A percentile compares a stretch with the other conserved stretches of the same genome.
These are phyloP conservation scores for Copidosoma aretas DNA, from an alignment of 2,888 invertebrate genomes.

Conservation along the genomic window DNA sequence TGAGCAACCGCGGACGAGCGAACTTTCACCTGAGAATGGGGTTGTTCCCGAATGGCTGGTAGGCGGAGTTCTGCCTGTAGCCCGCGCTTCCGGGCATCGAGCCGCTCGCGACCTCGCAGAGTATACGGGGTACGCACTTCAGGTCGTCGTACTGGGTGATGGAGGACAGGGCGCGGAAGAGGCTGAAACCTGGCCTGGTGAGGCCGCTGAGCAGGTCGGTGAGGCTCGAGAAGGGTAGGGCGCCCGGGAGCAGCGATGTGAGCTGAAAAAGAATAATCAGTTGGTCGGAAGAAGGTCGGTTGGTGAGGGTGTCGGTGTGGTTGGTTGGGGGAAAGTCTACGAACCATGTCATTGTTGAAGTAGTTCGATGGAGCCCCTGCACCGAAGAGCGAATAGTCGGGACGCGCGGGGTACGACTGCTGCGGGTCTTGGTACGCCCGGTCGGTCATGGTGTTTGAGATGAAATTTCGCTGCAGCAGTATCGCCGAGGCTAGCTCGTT, in stretches of 20 bases:
- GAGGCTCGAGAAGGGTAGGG: constrained; percentile 20
- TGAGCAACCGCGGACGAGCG: neutral
- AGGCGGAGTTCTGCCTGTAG: constrained; percentile 48
- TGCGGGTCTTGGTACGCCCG: constrained; percentile 23
- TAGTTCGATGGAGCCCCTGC: constrained; percentile 18
- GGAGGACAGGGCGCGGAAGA: constrained; percentile 66
- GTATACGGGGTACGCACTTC: constrained; percentile 79
- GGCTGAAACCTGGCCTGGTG: constrained; percentile 44
- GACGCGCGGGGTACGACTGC: constrained; percentile 24
- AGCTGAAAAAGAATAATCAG: constrained; percentile 16
- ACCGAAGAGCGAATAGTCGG: constrained; percentile 22
- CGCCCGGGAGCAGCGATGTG: constrained; percentile 21
- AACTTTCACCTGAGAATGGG: constrained; percentile 68
- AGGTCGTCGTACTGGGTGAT: constrained; percentile 77
- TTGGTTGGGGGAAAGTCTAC: constrained; percentile 17
- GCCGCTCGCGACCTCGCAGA: constrained; percentile 75
- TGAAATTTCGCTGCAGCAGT: constrained; percentile 12
- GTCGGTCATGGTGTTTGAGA: constrained; percentile 16
- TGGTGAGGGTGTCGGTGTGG: too few species aligned
- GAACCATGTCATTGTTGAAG: constrained; percentile 20
- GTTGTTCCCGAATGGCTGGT: constrained; percentile 53
- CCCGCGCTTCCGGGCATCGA: constrained; percentile 51
- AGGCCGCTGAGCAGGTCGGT: constrained; percentile 28
- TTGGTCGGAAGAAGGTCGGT: too few species aligned
- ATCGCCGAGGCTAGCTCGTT: constrained; percentile 45